Evolutionary conservation across 1,140 invertebrate genomes (phyloP), one percentile per base, ranked within the genome.

Genomic region (Brachionus calyciflorus): DNA sequence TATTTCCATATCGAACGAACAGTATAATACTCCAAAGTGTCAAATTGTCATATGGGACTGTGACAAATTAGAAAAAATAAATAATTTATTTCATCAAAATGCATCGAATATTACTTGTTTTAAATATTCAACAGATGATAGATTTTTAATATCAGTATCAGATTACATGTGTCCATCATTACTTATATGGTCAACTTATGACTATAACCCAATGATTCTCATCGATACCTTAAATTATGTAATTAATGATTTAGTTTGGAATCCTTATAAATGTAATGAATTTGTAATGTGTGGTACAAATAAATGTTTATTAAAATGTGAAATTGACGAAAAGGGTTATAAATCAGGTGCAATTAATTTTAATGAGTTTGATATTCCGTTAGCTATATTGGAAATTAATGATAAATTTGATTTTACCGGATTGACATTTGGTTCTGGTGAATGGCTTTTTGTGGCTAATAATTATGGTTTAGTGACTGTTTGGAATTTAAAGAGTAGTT

Each of bases 401-500:
- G 28, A 77, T 9, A 41, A 65, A 12, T 78, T 83, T 28, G 79
- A 80, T 33, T 84, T 84, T 77, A 85, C 83, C 37, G 80, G 79
- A 17, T 60, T 83, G 55, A 80, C 79, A 24, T 85, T 83, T 80
- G 81, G 81, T 14, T 80, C 80, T 14, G 82, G 83, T 79, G 82
- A 81, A 68, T 82, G 80, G 19, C 73, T 84, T 48, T 85, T 81
- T 77, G 80, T 81, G 10, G 81, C 80, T 9, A 82, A 80, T 33
- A 81, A 77, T 69, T 78, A 78, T 76, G 84, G 84, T 21, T 80
- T 81, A 40, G 80, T 85, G 4, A 80, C 82, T n/a, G 83, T 81
- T 4, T 84, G 83, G 83, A 82, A 85, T 77, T 83, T 83, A 7
- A 78, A 81, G 48, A 80, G 81, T 24, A 84, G 84, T 73, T 80